These are phyloP conservation scores for Strix uralensis DNA, from an alignment of 2,113 vertebrate species.

Conservation along the genomic window DNA sequence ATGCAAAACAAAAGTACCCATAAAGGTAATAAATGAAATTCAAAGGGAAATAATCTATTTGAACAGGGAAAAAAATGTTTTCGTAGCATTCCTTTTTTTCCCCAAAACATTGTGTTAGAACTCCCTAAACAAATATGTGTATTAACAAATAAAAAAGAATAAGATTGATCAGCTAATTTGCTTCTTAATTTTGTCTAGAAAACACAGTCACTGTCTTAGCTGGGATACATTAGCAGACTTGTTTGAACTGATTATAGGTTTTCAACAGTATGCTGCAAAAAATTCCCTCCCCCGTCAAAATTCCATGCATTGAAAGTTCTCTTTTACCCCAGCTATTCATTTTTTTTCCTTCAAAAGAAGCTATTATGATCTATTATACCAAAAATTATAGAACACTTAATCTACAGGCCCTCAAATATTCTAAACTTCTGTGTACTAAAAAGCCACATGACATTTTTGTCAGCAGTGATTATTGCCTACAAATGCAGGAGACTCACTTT, in stretches of 20 bases:
- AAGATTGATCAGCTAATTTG: background rate
- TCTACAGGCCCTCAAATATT: background rate
- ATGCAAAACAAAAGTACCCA: background rate
- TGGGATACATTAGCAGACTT: background rate
- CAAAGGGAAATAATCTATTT: background rate
- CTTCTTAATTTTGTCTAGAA: background rate
- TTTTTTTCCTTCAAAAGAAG: background rate
- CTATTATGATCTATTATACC: background rate
- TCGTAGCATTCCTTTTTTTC: background rate
- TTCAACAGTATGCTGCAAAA: background rate
- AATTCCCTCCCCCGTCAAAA: background rate
- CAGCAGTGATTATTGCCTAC: background rate
- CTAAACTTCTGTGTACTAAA: background rate
- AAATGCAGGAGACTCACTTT: background rate
- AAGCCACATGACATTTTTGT: background rate
- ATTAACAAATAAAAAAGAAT: background rate
- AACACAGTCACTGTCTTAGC: background rate
- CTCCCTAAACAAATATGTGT: background rate
- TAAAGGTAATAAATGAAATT: background rate
- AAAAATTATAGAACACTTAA: background rate
- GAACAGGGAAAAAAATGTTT: background rate
- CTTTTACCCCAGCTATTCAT: background rate
- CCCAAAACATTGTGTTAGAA: background rate
- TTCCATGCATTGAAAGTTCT: background rate
- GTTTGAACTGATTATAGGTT: background rate